A percentile compares a stretch with the other conserved stretches of the same genome.
Conservation (phyloP, 2,888 invertebrate genomes). For the Chorisops tibialis region DNA sequence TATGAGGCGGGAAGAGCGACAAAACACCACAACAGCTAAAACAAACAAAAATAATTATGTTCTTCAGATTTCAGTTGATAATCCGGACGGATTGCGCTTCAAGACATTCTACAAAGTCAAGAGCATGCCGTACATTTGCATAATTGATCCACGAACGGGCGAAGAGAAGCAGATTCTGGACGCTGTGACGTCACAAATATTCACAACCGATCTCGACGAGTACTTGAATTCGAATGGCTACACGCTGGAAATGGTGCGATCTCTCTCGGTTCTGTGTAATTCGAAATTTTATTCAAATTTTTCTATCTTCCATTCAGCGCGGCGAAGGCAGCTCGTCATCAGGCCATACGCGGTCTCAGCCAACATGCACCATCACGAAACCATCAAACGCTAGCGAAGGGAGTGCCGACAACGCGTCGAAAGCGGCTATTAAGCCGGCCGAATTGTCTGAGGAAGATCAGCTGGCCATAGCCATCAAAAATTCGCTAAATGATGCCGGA, state of each 20-base stretch:
- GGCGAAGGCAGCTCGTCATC: not conserved
- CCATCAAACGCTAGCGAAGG: not conserved
- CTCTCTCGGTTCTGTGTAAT: too few relatives aligned
- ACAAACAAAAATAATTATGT: not conserved
- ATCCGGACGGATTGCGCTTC: conserved; percentile 61
- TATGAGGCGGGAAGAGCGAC: conserved; percentile 38
- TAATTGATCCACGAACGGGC: conserved; percentile 67
- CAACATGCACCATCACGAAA: not conserved
- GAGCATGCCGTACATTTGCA: conserved; percentile 61
- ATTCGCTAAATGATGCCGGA: conserved; percentile 49
- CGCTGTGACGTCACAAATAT: conserved; percentile 40
- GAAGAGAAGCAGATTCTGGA: conserved; percentile 54
- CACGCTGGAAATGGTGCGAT: not conserved
- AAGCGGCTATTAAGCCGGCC: not conserved
- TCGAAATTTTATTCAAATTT: too few relatives aligned
- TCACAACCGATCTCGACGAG: conserved; percentile 35
- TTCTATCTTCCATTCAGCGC: too few relatives aligned
- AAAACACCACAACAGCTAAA: not conserved
- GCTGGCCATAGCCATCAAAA: conserved; percentile 48
- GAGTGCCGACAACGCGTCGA: not conserved
- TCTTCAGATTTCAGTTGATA: conserved; percentile 43
- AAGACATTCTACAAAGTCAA: conserved; percentile 63
- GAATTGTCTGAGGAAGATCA: conserved; percentile 50
- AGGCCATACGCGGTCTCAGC: not conserved
- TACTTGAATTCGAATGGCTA: conserved; percentile 15